A percentile compares a stretch with the other conserved stretches of the same genome.
Conservation (phyloP, 2,888 invertebrate genomes). For the Eupithecia abbreviata region DNA sequence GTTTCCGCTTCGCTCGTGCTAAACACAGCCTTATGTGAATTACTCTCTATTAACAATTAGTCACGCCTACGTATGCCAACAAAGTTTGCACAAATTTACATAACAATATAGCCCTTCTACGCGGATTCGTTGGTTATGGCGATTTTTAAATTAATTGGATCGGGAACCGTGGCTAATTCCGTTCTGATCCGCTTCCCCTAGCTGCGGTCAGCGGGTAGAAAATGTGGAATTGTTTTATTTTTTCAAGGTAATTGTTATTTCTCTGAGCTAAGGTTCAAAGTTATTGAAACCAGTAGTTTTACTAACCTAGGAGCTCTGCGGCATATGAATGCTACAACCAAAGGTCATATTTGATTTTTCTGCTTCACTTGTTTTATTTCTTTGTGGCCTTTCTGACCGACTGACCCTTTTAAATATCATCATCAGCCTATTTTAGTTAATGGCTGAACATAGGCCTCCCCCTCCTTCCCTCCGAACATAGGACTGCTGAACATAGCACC, state of each 20-base stretch:
- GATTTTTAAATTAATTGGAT: conserved; percentile 83
- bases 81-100: conserved; percentile 83
- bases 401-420: too few species aligned
- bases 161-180: conserved; percentile 76
- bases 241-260: background rate
- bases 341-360: too few species aligned
- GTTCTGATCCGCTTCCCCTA: conserved; percentile 53
- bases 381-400: background rate
- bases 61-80: conserved; percentile 79
- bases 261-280: background rate
- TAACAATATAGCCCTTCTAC: conserved; percentile 80
- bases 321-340: too few species aligned
- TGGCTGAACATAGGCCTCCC: too few species aligned
- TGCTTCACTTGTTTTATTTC: background rate
- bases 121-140: conserved; percentile 67
- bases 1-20: conserved; percentile 10
- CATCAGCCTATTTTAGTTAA: too few species aligned
- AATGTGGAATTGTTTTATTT: conserved; percentile 5
- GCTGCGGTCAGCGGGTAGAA: conserved; percentile 60
- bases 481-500: too few species aligned
- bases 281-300: too few species aligned
- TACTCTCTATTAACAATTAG: conserved; percentile 83
- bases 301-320: too few species aligned
- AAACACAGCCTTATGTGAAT: conserved; percentile 53
- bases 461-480: too few species aligned